Evolutionary conservation across 2,113 vertebrate species (phyloP).

Genomic region (Odocoileus virginianus): DNA sequence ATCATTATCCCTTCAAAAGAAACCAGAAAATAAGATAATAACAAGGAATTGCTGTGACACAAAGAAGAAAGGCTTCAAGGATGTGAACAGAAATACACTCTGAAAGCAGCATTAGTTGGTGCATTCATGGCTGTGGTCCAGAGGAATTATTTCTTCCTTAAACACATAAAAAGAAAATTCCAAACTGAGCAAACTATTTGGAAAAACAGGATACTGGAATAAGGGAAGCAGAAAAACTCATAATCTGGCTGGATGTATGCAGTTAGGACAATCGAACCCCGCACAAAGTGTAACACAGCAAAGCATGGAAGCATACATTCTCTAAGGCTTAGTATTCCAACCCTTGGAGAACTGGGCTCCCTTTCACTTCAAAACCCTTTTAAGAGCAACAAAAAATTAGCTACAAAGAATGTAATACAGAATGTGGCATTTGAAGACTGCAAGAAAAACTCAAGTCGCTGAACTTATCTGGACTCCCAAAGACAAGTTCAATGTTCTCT

Average conservation of each 20-base stretch:
- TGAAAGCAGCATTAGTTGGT: neutral
- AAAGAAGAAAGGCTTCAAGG: conserved; percentile 31
- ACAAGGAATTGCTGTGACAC: conserved; percentile 27
- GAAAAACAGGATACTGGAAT: conserved; percentile 11
- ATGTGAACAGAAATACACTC: neutral
- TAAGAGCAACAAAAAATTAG: neutral
- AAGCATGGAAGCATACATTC: neutral
- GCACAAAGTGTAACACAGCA: neutral
- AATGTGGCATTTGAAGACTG: neutral
- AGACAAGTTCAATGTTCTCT: neutral
- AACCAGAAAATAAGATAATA: conserved; percentile 62
- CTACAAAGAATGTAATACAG: neutral
- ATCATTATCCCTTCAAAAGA: conserved; percentile 61
- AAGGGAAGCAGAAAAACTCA: neutral
- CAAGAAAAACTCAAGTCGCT: neutral
- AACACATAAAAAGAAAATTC: conserved; percentile 44
- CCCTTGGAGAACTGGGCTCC: neutral
- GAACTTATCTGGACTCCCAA: neutral
- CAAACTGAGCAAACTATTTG: conserved; percentile 37
- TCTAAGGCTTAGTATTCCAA: neutral
- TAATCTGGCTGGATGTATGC: neutral
- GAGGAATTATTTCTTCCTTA: conserved; percentile 32
- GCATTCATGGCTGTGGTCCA: conserved; percentile 19
- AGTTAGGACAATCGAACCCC: neutral
- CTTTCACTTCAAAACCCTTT: neutral